Percentiles rank a stretch among this genome's conserved stretches.
Conservation (phyloP, 2,113 vertebrate genomes). For the Mustela lutreola region DNA sequence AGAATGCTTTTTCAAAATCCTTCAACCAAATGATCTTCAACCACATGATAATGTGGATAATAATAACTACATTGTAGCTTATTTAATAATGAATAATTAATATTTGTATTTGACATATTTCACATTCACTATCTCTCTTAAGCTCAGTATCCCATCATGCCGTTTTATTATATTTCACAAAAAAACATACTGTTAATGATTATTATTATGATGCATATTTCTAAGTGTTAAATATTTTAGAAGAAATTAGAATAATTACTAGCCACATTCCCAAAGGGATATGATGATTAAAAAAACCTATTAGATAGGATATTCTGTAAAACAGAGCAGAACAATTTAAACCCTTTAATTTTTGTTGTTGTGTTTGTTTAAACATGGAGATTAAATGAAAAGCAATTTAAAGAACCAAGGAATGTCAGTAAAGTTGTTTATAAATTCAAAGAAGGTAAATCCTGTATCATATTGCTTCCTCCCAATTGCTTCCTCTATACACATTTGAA, state of each 20-base stretch:
- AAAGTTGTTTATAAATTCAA: conserved; percentile 26
- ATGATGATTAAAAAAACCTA: background rate
- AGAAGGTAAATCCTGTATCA: background rate
- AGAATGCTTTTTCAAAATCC: background rate
- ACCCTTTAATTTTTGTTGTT: background rate
- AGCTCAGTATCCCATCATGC: background rate
- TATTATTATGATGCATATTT: background rate
- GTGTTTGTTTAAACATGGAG: background rate
- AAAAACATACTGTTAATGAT: background rate
- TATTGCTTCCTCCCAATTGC: background rate
- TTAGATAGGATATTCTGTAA: background rate
- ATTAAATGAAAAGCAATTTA: background rate
- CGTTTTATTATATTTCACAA: background rate
- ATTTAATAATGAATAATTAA: background rate
- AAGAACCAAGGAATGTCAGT: background rate
- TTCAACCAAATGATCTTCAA: background rate
- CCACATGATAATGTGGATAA: background rate
- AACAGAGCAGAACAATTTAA: background rate
- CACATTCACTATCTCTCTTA: background rate
- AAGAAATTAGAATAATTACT: background rate
- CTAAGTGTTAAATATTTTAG: background rate
- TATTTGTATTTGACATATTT: background rate
- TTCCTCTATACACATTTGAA: background rate
- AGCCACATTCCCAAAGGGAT: background rate
- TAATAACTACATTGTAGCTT: background rate